Base-by-base conservation (phyloP, 2,888 invertebrate species). In the Drosophila greeni region DNA sequence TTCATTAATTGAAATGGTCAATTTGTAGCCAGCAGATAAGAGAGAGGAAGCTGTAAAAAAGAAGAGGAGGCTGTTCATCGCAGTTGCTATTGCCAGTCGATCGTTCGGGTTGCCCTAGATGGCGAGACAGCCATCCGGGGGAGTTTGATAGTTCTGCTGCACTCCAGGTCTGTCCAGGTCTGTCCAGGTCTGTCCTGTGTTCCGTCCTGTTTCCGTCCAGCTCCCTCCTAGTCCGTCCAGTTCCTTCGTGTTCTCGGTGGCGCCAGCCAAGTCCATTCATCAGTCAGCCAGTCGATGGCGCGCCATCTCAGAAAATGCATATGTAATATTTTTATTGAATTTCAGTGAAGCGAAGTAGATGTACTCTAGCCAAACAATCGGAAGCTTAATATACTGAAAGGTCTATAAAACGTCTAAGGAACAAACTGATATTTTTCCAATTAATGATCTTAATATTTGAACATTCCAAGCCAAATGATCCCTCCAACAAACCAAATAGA, bases 1-100 rank as follows among this genome's bases (percentile, higher is more conserved):
- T 82, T 82, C 82, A 82, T 80, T 80, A 82, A 80, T 80, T 80
- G 82, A 80, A 82, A 80, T 80, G 79, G 76, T 79, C 79, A 80
- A 82, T 79, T 79, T 79, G 78, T 78, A 73, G 78, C 68, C 76
- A 59, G 23, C 48, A 20, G 56, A 55, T 55, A 70, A 68, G 51
- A 47, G 45, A 65, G 45, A 51, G 66, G 58, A 58, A 67, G 43
- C 65, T 34, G 43, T 47, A 33, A 26, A 47, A 37, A 34, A n/a
- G n/a, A 36, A 29, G 12, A 43, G 43, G 26, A 4, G 29, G 16
- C 34, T 31, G 34, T 42, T 34, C 36, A 33, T 54, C 26, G 37
- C 31, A 24, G 56, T 26, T 57, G 45, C 39, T 40, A 47, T 66
- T 70, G 72, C 74, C 45, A 45, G 45, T 8, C 45, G 45, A 69